Conservation (phyloP, 2,797 vertebrate genomes). For the Zonotrichia albicollis region DNA sequence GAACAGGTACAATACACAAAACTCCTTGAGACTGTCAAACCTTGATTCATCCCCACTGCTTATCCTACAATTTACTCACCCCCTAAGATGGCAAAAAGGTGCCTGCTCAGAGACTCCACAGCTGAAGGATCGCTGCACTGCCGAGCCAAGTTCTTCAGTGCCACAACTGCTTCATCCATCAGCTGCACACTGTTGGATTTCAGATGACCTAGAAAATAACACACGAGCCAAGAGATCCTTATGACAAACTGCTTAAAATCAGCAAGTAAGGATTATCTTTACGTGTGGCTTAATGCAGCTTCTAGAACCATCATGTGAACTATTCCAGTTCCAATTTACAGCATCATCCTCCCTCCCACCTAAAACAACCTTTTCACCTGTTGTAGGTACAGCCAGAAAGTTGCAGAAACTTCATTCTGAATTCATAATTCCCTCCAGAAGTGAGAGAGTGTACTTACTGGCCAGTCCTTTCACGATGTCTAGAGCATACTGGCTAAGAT, state of each 20-base stretch:
- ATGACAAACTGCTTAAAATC: neutral
- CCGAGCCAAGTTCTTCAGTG: conserved; percentile 88
- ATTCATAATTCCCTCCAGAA: neutral
- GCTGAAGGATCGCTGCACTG: conserved; percentile 91
- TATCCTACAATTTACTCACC: conserved; percentile 76
- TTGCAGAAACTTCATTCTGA: neutral
- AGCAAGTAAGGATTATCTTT: neutral
- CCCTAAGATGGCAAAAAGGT: conserved; percentile 92
- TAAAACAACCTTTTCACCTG: neutral
- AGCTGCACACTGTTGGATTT: conserved; percentile 92
- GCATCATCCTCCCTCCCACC: neutral
- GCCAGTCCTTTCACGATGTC: conserved; percentile 93
- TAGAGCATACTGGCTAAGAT: conserved; percentile 95
- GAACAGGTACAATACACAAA: neutral
- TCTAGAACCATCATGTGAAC: neutral
- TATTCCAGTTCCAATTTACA: neutral
- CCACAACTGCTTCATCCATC: conserved; percentile 91
- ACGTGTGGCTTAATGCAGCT: neutral
- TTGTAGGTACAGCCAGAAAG: neutral
- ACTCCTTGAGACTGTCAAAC: neutral
- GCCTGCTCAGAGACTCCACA: conserved; percentile 85
- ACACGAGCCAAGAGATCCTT: neutral
- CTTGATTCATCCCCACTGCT: neutral
- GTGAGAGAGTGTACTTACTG: conserved; percentile 78
- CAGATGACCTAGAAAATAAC: conserved; percentile 83